Base-by-base conservation (phyloP, 2,113 vertebrate genomes). In the Ascaphus truei region DNA sequence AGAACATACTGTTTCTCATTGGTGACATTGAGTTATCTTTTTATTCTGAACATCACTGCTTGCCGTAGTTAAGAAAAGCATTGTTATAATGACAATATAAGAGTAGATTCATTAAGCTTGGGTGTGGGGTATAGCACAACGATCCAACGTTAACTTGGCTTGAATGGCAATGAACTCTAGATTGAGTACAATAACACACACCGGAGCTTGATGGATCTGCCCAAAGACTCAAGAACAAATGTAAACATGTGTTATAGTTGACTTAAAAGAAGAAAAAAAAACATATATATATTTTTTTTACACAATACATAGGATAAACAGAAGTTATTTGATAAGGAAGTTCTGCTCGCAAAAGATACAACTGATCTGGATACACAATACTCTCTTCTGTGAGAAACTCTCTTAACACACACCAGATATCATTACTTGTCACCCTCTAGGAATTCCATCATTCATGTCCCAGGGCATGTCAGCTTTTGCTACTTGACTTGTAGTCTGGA, bases 391-490 rank as follows among this genome's bases (percentile, higher is more conserved):
- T 66, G 63, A 66, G 63, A 66, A 66, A 55, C 1, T 23, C 27
- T 29, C 41, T 55, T 66, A 55, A 66, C 63, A 55, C 34, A 66
- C 36, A 66, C 16, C 50, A 66, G 63, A 66, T 50, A 66, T 66
- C 26, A 55, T 16, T 41, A 30, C 55, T 66, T 55, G 63, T 66
- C 63, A 66, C 48, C 51, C 63, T 12, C 34, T 39, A 66, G 36
- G 63, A 66, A 66, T 66, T 66, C 51, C 50, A 66, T 66, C 33
- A 10, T 51, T 55, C 62, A 53, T 66, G 50, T 55, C 50, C 36
- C 16, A 30, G n/a, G n/a, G n/a, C n/a, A n/a, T n/a, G n/a, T n/a
- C 26, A 15, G 45, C 31, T 51, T n/a, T 18, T 7, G 47, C 31
- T 53, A 52, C 48, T 48, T 55, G 50, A 41, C 50, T 66, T 13